Base-by-base conservation (phyloP, 2,888 invertebrate species). In the Pocota personata region DNA sequence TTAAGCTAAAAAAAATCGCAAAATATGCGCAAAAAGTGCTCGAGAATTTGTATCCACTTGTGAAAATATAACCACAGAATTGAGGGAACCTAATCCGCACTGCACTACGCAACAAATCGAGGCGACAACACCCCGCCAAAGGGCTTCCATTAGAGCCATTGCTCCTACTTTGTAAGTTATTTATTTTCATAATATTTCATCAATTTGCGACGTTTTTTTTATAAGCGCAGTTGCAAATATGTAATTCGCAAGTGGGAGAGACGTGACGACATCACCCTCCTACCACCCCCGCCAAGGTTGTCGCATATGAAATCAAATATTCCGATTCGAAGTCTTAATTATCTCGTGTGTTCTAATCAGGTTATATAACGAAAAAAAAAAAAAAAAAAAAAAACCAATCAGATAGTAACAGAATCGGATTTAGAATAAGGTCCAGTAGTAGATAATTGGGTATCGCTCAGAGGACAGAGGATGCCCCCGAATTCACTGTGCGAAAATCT, bases 341-440 rank as follows among this genome's bases (percentile, higher is more conserved):
- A 55, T 58, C 50, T 40, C 2, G 21, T 5, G 16, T 69, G 43
- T 35, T 69, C 52, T 62, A 16, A 46, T 16, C 5, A 14, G 0
- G 24, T 78, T 71, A 78, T 62, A 37, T 78, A 78, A 78, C 32
- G n/a, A n/a, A n/a, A n/a, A n/a, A n/a, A n/a, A n/a, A n/a, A n/a
- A n/a, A n/a, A n/a, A n/a, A n/a, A n/a, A n/a, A n/a, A n/a, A n/a
- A 7, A 19, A 14, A 3, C 24, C 2, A 48, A 52, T 60, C 52
- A 43, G 35, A 14, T 52, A 16, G 43, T 35, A 43, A 35, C 12
- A 40, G 37, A 80, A 12, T 72, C 19, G 3, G 27, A 12, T n/a
- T 55, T 16, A n/a, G n/a, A n/a, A n/a, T n/a, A n/a, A n/a, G 30
- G 50, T 80, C 40, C 32, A 66, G 46, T 48, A n/a, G 57, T 82